Conservation (phyloP, 2,888 invertebrate genomes). For the Aricia artaxerxes region DNA sequence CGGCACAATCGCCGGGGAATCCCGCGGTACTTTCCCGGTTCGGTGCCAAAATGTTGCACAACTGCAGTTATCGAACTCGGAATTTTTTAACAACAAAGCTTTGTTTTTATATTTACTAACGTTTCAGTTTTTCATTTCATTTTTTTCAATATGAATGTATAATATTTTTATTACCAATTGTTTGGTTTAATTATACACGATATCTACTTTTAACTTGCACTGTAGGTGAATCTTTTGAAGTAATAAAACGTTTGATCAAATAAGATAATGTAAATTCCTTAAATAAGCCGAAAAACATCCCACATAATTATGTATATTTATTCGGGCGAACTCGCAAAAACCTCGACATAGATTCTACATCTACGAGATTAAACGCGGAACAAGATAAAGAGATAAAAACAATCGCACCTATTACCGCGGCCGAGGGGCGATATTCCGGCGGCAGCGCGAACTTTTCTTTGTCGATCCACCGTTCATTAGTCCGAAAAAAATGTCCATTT, state of each 20-base stretch:
- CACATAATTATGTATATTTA: slow-evolving; percentile 7
- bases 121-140: neutral
- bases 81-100: slow-evolving; percentile 3
- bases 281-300: neutral
- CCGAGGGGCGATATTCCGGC: neutral
- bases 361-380: neutral
- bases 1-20: neutral
- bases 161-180: too few species aligned
- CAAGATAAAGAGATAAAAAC: neutral
- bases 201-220: neutral
- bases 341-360: slow-evolving; percentile 5
- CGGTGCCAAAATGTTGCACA: slow-evolving; percentile 11
- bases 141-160: neutral
- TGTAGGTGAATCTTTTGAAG: neutral
- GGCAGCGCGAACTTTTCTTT: slow-evolving; percentile 24
- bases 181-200: neutral
- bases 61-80: neutral
- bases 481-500: slow-evolving; percentile 38
- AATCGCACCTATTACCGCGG: slow-evolving; percentile 8
- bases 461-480: slow-evolving; percentile 37
- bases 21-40: neutral
- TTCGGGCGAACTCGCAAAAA: neutral
- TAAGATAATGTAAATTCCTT: neutral
- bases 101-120: neutral
- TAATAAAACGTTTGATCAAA: neutral